A percentile compares a stretch with the other conserved stretches of the same genome.
These are phyloP conservation scores for Brachyptera risi DNA, from an alignment of 2,888 invertebrate genomes.

Conservation along the genomic window DNA sequence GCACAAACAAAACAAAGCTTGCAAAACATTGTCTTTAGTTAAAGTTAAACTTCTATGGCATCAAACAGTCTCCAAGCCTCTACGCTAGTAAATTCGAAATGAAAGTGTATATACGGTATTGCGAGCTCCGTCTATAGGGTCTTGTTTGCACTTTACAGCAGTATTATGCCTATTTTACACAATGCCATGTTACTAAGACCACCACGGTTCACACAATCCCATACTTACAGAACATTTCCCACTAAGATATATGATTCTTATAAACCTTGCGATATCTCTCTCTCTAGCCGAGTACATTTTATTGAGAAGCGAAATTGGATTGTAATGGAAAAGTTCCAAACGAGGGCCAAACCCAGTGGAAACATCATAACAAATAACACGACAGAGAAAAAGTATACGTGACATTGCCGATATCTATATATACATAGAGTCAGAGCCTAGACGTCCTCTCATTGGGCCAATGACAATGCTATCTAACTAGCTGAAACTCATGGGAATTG, in stretches of 20 bases:
- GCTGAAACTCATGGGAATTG: neutral
- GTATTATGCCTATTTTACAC: constrained; percentile 3
- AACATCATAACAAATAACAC: constrained; percentile 7
- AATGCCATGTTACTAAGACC: neutral
- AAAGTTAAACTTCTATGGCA: too few relatives aligned
- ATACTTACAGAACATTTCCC: neutral
- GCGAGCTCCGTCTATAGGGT: neutral
- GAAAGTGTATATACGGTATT: neutral
- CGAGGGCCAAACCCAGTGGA: neutral
- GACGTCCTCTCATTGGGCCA: neutral
- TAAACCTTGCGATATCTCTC: constrained; percentile 11
- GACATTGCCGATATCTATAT: too few relatives aligned
- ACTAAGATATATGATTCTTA: neutral
- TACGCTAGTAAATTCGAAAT: neutral
- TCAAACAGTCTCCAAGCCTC: constrained; percentile 7
- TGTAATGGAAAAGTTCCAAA: constrained; percentile 15
- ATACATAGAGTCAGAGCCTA: too few relatives aligned
- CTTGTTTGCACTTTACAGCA: constrained; percentile 3
- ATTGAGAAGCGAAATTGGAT: constrained; percentile 15
- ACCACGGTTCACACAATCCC: neutral
- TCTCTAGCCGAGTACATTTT: constrained; percentile 12
- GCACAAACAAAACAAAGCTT: constrained; percentile 3
- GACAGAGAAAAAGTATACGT: constrained; percentile 8
- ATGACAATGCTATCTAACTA: neutral
- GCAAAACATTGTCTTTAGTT: constrained; percentile 15